Base-by-base conservation (phyloP, 2,888 invertebrate species). In the Dermolepida albohirtum region DNA sequence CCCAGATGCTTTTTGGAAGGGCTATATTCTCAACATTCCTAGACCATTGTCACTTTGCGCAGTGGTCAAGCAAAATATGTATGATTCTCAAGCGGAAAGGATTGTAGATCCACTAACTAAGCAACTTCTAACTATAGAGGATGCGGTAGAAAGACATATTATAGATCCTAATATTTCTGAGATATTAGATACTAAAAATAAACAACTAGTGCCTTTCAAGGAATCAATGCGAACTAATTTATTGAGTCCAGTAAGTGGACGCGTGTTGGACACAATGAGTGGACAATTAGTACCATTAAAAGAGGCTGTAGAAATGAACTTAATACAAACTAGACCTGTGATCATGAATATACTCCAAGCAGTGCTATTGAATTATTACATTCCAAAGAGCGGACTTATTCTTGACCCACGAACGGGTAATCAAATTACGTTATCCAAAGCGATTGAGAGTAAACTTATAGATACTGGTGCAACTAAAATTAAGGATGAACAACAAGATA, bases 161-260 rank as follows among this genome's bases (percentile, higher is more conserved):
- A 87, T 96, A 29, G 93, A 95, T 82, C 90, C 93, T 0, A 90
- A 90, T 70, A 92, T 94, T 73, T 92, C 93, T 5, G 89, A 92
- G 81, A 90, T 95, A 72, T 91, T 91, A 79, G 93, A 95, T 79
- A 90, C 92, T 0, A 87, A 89, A 75, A 87, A 88, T 52, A 90
- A 92, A 64, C 88, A 88, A 72, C 90, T 90, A 72, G 82, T 96
- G 1, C 88, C 92, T 5, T 85, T 96, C 55, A 88, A 89, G 50
- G 91, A 94, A 80, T 93, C 94, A 34, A 84, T 95, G 52, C 85
- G 88, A 54, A 87, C 86, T 43, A 90, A 91, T 74, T 82, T 95
- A 29, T 84, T 95, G 16, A 85, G 92, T 76, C 83, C 90, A 0
- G 86, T 88, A 74, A 89, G 88, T 6, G 95, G 95, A 55, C 89